A percentile compares a stretch with the other conserved stretches of the same genome.
phyloP scores from a whole-genome alignment of 2,113 vertebrate genomes.

The Otis tarda region DNA sequence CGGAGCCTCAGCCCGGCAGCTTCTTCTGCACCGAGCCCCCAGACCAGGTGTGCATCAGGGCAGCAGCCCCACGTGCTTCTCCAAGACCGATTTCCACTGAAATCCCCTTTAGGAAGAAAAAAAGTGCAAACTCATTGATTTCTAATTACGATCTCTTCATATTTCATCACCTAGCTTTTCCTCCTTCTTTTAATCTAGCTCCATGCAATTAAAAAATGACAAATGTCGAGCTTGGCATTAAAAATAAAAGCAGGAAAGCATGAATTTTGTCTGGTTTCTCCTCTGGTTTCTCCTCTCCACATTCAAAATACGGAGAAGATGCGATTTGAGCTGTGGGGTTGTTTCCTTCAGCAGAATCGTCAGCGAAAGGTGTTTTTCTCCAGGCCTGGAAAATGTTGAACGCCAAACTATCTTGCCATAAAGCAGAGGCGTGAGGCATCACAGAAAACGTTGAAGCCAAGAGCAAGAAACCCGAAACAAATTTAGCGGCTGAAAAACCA shows the following conservation, averaged over 20 bases:
- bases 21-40: neutral
- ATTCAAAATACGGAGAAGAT: neutral
- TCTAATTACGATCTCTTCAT: neutral
- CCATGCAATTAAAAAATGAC: neutral
- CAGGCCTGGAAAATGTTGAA: neutral
- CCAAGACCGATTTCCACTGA: neutral
- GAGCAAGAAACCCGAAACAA: constrained; percentile 11
- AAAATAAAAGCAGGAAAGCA: neutral
- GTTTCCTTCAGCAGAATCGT: neutral
- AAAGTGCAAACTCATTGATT: neutral
- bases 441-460: neutral
- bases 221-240: neutral
- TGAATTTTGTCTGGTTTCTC: neutral
- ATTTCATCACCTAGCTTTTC: neutral
- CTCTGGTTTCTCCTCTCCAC: neutral
- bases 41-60: neutral
- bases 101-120: neutral
- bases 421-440: neutral
- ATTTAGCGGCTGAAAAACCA: neutral
- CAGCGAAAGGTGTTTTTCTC: neutral
- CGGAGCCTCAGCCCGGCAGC: neutral
- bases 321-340: neutral
- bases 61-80: neutral
- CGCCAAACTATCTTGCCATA: neutral
- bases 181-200: neutral